phyloP scores from a whole-genome alignment of 1,140 invertebrate genomes.

The Papilio polytes region DNA sequence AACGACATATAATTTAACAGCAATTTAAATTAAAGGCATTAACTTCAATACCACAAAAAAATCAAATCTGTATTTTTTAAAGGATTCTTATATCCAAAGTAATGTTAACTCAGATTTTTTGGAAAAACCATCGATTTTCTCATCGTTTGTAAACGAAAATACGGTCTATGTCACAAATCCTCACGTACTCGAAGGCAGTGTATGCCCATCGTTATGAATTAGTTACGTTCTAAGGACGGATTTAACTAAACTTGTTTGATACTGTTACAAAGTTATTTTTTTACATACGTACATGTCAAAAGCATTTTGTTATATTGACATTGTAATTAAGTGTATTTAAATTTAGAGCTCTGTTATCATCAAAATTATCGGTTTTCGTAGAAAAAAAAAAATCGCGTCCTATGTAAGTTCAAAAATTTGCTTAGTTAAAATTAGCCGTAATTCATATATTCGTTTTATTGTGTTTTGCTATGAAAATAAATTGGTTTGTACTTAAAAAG shows the following conservation, averaged over 20 bases:
- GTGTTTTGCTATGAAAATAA: background rate
- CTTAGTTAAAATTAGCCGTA: background rate
- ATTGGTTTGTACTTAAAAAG: background rate
- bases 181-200: conserved; percentile 26
- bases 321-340: background rate
- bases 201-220: conserved; percentile 10
- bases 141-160: conserved; percentile 6
- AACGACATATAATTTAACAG: too few relatives aligned
- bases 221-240: conserved; percentile 69
- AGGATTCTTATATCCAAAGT: too few relatives aligned
- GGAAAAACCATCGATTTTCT: background rate
- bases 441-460: background rate
- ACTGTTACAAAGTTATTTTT: conserved; percentile 27
- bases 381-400: background rate
- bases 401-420: background rate
- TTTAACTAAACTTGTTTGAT: conserved; percentile 60
- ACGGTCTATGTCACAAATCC: conserved; percentile 5
- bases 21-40: too few relatives aligned
- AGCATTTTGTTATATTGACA: background rate
- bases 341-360: background rate
- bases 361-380: background rate
- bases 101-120: too few relatives aligned
- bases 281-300: conserved; percentile 6
- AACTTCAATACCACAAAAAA: too few relatives aligned
- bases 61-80: too few relatives aligned